phyloP scores from a whole-genome alignment of 2,797 vertebrate genomes.

The Salarias fasciatus region DNA sequence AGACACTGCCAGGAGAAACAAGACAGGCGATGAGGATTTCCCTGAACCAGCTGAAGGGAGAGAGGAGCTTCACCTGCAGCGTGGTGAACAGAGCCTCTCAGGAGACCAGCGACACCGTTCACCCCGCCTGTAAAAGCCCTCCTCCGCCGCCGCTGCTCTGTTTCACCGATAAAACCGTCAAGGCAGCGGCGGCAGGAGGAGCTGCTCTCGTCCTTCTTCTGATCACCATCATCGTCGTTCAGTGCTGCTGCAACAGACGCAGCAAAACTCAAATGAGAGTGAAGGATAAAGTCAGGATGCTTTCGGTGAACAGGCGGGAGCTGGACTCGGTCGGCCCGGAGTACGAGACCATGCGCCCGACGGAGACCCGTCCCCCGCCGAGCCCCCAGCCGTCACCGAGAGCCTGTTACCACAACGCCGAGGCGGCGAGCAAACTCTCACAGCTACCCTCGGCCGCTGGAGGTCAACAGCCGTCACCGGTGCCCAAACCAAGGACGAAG shows the following conservation, averaged over 20 bases:
- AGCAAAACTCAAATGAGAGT: not conserved
- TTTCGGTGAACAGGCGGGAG: conserved; percentile 18
- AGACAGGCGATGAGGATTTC: conserved; percentile 49
- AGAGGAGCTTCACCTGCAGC: conserved; percentile 48
- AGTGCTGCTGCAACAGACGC: conserved; percentile 35
- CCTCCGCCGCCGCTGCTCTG: conserved; percentile 22
- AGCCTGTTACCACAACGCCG: conserved; percentile 18
- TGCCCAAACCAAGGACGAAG: conserved; percentile 76
- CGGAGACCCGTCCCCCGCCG: not conserved
- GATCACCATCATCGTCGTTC: conserved; percentile 23
- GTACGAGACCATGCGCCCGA: conserved; percentile 57
- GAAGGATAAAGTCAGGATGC: conserved; percentile 29
- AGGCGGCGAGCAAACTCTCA: conserved; percentile 11
- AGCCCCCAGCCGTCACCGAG: conserved; percentile 18
- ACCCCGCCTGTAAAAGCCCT: conserved; percentile 37
- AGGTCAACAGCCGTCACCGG: conserved; percentile 52
- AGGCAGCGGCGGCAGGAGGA: conserved; percentile 37
- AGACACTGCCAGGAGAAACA: conserved; percentile 41
- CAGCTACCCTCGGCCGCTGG: conserved; percentile 10
- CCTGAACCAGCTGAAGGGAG: conserved; percentile 30
- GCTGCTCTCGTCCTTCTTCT: conserved; percentile 51
- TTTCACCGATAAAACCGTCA: conserved; percentile 24
- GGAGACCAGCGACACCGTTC: conserved; percentile 48
- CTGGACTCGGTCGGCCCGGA: not conserved
- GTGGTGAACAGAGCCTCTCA: conserved; percentile 57